Evolutionary conservation across 2,113 vertebrate species (phyloP), one percentile per base, ranked within the genome.

Genomic region (Salvelinus alpinus): DNA sequence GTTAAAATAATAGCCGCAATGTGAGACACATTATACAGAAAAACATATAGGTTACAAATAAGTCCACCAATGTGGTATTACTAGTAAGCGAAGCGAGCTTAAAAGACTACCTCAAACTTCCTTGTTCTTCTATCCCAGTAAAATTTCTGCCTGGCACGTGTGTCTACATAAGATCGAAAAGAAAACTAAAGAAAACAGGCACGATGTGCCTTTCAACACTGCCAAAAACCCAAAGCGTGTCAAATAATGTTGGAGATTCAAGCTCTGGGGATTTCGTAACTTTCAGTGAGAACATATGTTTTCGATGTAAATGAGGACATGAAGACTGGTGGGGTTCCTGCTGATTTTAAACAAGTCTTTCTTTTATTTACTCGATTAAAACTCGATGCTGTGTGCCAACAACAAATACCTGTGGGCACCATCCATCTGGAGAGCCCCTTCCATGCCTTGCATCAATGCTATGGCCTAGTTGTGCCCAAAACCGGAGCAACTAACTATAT

Each of bases 251-350:
- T 83, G 76, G 64, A 72, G 75, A 67, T 71, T 67, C 67, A 57
- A 34, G 66, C 38, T 51, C 59, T 29, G 69, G 18, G 3, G 27
- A 67, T 89, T 91, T 74, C 78, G 51, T 88, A 90, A 89, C 79
- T 47, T 44, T 25, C 54, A 81, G 73, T 71, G 84, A 67, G 12
- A 85, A 84, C 86, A 90, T 84, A 75, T 88, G 87, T 85, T 88
- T 86, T 87, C 78, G 75, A 87, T 87, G 88, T 80, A 88, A 77
- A 87, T 66, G 29, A 70, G 68, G 48, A 5, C 47, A 8, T 70
- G 75, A 67, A 70, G 20, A 22, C 59, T 66, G 29, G 34, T 54
- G 34, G 75, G 76, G 65, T 81, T 69, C 76, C 83, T 1, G 70
- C 44, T 76, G 70, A 78, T 62, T 73, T 64, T 65, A 82, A 81